Evolutionary conservation across 2,888 invertebrate genomes (phyloP), one percentile per base, ranked within the genome.

Genomic region (Polydrusus pterygomalis): DNA sequence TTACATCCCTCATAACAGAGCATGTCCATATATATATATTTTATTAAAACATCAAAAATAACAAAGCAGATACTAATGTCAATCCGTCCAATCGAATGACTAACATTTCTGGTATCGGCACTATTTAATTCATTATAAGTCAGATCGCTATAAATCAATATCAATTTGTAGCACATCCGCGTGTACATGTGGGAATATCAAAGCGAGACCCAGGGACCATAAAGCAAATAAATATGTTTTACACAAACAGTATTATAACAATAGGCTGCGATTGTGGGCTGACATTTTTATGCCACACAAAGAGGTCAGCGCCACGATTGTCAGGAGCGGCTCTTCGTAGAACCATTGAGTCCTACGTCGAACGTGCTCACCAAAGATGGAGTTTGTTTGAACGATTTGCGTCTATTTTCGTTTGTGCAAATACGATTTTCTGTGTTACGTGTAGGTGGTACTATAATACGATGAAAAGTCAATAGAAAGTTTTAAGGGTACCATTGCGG

Each of bases 161-260:
- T 81, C 82, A 83, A 83, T 83, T 83, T 83, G 82, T 83, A 81
- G 82, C 81, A 83, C 82, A 83, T 83, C 83, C 83, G 82, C 81
- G 79, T 82, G 78, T 78, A 77, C 76, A 82, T 82, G 84, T 84
- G 82, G 84, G 84, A 81, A 79, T 84, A 84, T 84, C 84, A 84
- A 84, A 84, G 83, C 77, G 72, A 80, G 74, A 70, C 79, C 80
- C 79, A 79, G 80, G 78, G 77, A 74, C 78, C 81, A 80, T 80
- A 81, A 81, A 82, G 81, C 76, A 80, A 82, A 83, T 83, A 83
- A 83, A 84, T 83, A 81, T 80, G 81, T 82, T 82, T 78, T 80
- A 80, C 77, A 79, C 81, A 80, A 81, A 79, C 80, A 82, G 81
- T 80, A 80, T 81, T 80, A 81, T 80, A 83, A 84, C 84, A 83